These are phyloP conservation scores for Ariopsis seemanni DNA, from an alignment of 2,113 vertebrate species.

Conservation along the genomic window DNA sequence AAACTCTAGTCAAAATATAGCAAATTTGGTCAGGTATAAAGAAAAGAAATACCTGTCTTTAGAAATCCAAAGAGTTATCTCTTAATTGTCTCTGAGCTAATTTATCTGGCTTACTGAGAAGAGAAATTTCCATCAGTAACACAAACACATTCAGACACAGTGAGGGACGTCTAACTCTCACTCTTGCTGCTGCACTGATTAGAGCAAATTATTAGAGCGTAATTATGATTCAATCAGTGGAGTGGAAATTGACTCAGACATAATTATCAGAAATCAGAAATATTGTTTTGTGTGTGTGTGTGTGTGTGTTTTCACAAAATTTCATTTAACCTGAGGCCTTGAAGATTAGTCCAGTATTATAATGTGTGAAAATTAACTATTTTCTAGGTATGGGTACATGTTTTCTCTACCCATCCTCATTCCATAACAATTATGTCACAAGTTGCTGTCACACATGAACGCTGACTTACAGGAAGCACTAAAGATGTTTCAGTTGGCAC, in stretches of 20 bases:
- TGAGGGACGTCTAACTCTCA: not conserved
- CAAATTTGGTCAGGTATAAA: not conserved
- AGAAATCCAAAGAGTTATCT: not conserved
- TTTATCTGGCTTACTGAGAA: slow-evolving; percentile 4
- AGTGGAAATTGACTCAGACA: not conserved
- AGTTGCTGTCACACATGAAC: not conserved
- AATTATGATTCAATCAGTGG: not conserved
- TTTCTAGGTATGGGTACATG: not conserved
- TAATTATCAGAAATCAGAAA: not conserved
- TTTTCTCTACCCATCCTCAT: slow-evolving; percentile 32
- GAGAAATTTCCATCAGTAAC: not conserved
- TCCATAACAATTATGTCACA: not conserved
- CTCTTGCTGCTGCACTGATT: slow-evolving; percentile 5
- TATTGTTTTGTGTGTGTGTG: not conserved
- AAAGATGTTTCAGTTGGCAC: slow-evolving; percentile 48
- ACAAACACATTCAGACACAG: not conserved
- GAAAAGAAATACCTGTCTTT: not conserved
- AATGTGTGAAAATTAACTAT: not conserved
- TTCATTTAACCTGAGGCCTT: not conserved
- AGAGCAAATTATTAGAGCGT: not conserved
- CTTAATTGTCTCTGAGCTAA: not conserved
- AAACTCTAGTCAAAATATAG: not conserved
- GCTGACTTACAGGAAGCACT: slow-evolving; percentile 45
- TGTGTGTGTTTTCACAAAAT: not conserved
- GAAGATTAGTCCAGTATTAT: not conserved